Evolutionary conservation across 2,888 invertebrate genomes (phyloP), one percentile per base, ranked within the genome.

Genomic region (Eilema sororculum): DNA sequence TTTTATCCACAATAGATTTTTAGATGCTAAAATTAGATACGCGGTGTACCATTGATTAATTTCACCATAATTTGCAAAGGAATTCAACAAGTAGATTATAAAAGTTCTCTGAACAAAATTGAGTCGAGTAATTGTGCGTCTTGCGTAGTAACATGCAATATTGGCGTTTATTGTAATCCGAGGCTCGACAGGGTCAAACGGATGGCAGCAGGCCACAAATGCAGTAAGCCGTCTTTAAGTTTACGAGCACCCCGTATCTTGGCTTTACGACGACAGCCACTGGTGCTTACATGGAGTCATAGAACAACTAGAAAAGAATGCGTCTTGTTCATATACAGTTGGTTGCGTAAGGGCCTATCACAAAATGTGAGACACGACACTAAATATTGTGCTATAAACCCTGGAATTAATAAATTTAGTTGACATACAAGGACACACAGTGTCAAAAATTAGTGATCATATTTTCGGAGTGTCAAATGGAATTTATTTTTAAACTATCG

Each of bases 241-340:
- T 94, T 94, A 94, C 91, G 93, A 94, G 78, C 87, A 78, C 68
- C 85, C 87, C 89, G 88, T 89, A 89, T 89, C 89, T 88, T 86
- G 86, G 88, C 90, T 94, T 94, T 93, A 94, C 90, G 93, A 93
- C 89, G 87, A 89, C 87, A 81, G 86, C 84, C 86, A 86, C 89
- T 89, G 89, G 81, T 87, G 86, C 78, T 75, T 69, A 73, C 85
- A 60, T 72, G 65, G 83, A 81, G 59, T 52, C 82, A 83, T 66
- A 76, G 63, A 63, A 57, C 6, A 9, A 37, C 81, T 83, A 71
- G 84, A 87, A 62, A 13, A 58, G 59, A 52, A 22, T 16, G 24
- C 10, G 8, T 22, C 30, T 13, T 57, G 6, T 33, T 56, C 30
- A 12, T 52, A 52, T 25, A 0, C 2, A 57, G 59, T 6, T 28